Evolutionary conservation across 1,140 invertebrate genomes (phyloP).

Genomic region (Drosophila fuyamai): DNA sequence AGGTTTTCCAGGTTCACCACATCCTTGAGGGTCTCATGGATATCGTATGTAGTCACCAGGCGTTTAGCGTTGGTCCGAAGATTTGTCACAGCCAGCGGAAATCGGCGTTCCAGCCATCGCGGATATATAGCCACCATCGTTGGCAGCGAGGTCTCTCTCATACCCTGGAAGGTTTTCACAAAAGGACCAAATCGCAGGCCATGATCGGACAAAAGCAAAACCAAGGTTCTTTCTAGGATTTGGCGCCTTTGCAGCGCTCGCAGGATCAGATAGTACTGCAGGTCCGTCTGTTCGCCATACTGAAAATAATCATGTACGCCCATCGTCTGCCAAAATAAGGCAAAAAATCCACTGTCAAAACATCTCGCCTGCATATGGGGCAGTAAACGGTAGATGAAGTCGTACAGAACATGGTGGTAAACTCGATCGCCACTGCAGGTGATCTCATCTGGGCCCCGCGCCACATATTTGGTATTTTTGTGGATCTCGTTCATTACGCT

Average conservation of each 20-base stretch:
- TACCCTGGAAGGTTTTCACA: constrained; percentile 9
- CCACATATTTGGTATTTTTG: neutral
- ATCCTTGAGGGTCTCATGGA: constrained; percentile 30
- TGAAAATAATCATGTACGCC: constrained; percentile 34
- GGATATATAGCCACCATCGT: constrained; percentile 20
- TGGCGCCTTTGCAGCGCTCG: neutral
- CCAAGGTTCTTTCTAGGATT: constrained; percentile 3
- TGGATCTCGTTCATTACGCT: constrained; percentile 14
- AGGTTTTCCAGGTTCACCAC: constrained; percentile 16
- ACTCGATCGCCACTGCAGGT: constrained; percentile 1
- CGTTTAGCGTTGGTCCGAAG: constrained; percentile 13
- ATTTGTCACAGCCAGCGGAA: constrained; percentile 18
- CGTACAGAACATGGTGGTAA: constrained; percentile 14
- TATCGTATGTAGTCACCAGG: constrained; percentile 18
- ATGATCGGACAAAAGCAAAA: constrained; percentile 27
- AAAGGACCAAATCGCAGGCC: constrained; percentile 19
- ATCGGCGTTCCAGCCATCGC: neutral
- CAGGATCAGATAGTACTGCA: constrained; percentile 3
- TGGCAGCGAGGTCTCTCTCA: constrained; percentile 24
- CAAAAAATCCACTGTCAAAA: constrained; percentile 17
- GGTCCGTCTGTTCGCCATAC: constrained; percentile 9
- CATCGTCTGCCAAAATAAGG: constrained; percentile 31
- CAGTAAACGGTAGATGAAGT: constrained; percentile 11
- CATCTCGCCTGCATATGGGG: constrained; percentile 13
- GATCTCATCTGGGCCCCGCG: neutral